Conservation (phyloP, 1,140 invertebrate genomes). For the Nautilus pompilius region DNA sequence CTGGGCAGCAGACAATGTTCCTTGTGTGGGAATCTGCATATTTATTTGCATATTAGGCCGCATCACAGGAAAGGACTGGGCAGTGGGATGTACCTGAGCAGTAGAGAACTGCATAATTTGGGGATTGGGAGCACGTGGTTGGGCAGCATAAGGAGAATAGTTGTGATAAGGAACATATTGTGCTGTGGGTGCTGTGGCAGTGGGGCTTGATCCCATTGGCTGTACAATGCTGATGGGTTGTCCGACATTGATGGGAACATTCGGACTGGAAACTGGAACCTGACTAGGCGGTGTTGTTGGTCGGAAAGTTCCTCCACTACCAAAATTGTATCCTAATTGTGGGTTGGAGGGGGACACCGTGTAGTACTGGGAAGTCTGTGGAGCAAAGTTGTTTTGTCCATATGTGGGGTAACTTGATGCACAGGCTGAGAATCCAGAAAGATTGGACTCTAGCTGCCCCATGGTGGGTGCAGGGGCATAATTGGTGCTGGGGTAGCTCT, state of each 20-base stretch:
- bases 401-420: not conserved
- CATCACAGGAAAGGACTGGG: constrained; percentile 1
- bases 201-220: not conserved
- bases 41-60: constrained; percentile 3
- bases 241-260: constrained; percentile 1
- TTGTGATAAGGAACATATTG: constrained; percentile 1
- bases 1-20: no score
- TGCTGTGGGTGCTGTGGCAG: not conserved
- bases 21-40: not conserved
- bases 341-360: not conserved
- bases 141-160: not conserved
- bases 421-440: not conserved
- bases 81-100: not conserved
- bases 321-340: not conserved
- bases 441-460: not conserved
- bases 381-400: constrained; percentile 1
- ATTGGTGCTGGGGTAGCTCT: not conserved
- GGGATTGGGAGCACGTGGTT: not conserved
- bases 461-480: not conserved
- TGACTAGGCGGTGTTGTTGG: constrained; percentile 2
- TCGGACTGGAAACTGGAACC: not conserved
- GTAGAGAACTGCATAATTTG: constrained; percentile 2
- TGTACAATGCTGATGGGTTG: not conserved
- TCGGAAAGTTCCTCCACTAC: not conserved
- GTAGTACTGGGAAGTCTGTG: not conserved